phyloP scores from a whole-genome alignment of 2,888 invertebrate genomes.

The Stenolophus ochropezus region DNA sequence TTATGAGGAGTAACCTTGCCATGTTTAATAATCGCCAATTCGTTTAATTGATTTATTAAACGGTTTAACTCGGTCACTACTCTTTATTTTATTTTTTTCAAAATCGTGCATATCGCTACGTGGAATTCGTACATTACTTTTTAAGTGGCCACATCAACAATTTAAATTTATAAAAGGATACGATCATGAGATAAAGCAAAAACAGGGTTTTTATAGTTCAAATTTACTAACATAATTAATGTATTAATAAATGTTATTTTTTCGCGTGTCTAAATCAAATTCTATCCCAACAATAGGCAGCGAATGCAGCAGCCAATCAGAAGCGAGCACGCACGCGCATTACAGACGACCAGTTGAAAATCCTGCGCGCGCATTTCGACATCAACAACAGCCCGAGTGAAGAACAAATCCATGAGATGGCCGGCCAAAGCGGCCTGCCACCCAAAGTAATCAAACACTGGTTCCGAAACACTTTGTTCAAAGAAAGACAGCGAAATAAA shows the following conservation, averaged over 20 bases:
- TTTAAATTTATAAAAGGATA: no score
- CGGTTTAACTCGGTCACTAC: conserved; percentile 66
- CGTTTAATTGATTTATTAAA: conserved; percentile 73
- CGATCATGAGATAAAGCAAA: no score
- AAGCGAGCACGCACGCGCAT: conserved; percentile 98
- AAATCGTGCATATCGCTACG: not conserved
- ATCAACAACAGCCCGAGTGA: conserved; percentile 99
- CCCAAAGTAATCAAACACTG: conserved; percentile 99
- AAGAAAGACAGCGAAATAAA: conserved; percentile 98
- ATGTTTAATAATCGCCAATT: conserved; percentile 66
- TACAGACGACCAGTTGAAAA: conserved; percentile 98
- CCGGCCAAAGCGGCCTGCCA: conserved; percentile 95
- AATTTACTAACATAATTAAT: not conserved
- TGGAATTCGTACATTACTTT: no score
- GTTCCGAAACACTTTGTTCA: conserved; percentile 99
- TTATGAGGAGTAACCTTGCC: conserved; percentile 72
- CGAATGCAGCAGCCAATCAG: conserved; percentile 86
- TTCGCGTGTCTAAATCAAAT: not conserved
- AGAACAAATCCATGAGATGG: conserved; percentile 99
- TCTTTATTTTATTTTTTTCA: not conserved
- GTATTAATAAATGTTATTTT: no score
- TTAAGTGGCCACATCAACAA: no score
- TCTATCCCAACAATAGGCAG: conserved; percentile 70
- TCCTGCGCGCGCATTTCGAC: conserved; percentile 97
- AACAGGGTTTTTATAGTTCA: no score